Conservation (phyloP, 2,797 vertebrate species). For the Galagoides demidoff region DNA sequence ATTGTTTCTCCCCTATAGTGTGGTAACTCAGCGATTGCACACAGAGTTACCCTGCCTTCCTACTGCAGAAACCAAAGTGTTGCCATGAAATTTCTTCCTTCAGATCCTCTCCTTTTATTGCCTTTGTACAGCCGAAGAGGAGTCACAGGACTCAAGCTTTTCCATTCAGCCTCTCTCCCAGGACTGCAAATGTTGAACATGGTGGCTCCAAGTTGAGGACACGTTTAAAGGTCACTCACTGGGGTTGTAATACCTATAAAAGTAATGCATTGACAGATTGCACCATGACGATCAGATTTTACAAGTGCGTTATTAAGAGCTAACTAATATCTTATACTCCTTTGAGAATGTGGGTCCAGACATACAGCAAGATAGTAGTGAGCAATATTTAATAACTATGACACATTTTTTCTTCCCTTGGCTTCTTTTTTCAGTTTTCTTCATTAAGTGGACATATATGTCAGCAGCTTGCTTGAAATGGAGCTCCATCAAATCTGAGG, state of each 20-base stretch:
- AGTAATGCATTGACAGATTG: not conserved
- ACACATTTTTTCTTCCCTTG: not conserved
- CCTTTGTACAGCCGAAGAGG: not conserved
- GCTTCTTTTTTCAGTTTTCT: not conserved
- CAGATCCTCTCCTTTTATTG: not conserved
- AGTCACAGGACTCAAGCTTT: not conserved
- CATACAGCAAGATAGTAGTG: not conserved
- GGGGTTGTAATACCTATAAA: not conserved
- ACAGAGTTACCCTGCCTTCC: not conserved
- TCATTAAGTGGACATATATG: not conserved
- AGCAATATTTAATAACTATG: not conserved
- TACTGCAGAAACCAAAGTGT: not conserved
- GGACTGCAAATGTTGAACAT: not conserved
- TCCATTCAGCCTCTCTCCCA: not conserved
- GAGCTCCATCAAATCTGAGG: not conserved
- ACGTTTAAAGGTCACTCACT: not conserved
- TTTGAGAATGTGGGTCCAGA: not conserved
- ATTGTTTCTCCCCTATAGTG: not conserved
- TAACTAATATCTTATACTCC: not conserved
- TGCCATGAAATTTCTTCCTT: not conserved
- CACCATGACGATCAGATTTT: not conserved
- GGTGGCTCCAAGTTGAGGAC: not conserved
- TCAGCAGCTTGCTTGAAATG: constrained; percentile 10
- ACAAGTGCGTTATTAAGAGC: not conserved
- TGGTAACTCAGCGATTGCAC: not conserved